phyloP scores from a whole-genome alignment of 2,797 vertebrate genomes.

The Apogon hyalosoma region DNA sequence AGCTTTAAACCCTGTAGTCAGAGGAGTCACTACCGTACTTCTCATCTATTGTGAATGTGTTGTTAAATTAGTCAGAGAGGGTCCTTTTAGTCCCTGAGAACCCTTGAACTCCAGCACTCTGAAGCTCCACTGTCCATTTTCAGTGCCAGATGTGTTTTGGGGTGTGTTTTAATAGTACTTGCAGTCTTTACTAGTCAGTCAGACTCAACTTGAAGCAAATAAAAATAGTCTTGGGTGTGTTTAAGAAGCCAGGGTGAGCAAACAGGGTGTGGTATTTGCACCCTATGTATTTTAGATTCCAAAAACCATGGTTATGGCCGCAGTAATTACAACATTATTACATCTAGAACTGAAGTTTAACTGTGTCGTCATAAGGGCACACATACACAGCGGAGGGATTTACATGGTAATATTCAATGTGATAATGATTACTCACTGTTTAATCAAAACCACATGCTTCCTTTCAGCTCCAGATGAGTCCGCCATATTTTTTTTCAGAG shows the following conservation, averaged over 20 bases:
- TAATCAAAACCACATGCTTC: constrained; percentile 43
- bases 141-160: constrained; percentile 11
- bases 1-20: constrained; percentile 36
- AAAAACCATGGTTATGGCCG: constrained; percentile 39
- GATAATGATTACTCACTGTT: constrained; percentile 49
- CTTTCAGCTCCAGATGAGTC: constrained; percentile 35
- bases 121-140: constrained; percentile 36
- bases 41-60: constrained; percentile 62
- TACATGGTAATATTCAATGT: constrained; percentile 40
- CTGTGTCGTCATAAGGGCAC: constrained; percentile 35
- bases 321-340: constrained; percentile 63
- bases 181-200: constrained; percentile 13
- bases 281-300: constrained; percentile 47
- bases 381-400: constrained; percentile 16
- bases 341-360: constrained; percentile 26
- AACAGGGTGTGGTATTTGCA: constrained; percentile 58
- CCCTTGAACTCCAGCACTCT: constrained; percentile 42
- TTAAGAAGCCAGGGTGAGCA: constrained; percentile 26
- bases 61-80: constrained; percentile 65
- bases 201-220: constrained; percentile 10
- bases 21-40: constrained; percentile 35
- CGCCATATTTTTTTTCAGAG: constrained; percentile 19
- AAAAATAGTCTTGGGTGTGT: constrained; percentile 46
- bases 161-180: background rate
- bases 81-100: constrained; percentile 43